Base-by-base conservation (phyloP, 1,140 invertebrate species). In the Drosophila varians region DNA sequence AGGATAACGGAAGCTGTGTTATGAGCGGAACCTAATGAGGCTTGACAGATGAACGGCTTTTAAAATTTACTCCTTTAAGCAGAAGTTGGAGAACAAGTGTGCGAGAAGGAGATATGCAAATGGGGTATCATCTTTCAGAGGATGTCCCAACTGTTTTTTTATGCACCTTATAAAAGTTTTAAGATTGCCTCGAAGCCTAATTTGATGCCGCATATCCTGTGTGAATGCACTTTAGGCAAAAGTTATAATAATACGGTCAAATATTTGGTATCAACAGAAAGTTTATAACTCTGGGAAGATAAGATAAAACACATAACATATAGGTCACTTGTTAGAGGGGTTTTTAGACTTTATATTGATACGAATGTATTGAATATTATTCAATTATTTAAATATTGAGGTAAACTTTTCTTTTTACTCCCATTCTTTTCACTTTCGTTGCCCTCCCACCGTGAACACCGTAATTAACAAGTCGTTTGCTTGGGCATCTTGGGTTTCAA, bases 1-100 rank as follows among this genome's bases (percentile, higher is more conserved):
- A 69, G 54, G 38, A 71, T 60, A 71, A 71, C 53, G 54, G 46
- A 71, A 58, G 53, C 66, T 21, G 11, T 69, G 23, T 51, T 38
- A 52, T 36, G 60, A 71, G 55, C 74, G 48, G 42, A 74, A 54
- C 45, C 58, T 73, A 73, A 73, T 64, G 70, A 73, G 26, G 26
- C 40, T 61, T 72, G 68, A 66, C 60, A 66, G 48, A 72, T 61
- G 65, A 71, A 62, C 40, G 46, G n/a, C 3, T 12, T 14, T 38
- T 9, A 2, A 19, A 38, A 9, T 11, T 9, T 31, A 31, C 1
- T 9, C 28, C n/a, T 31, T 31, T 26, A 26, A 7, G 6, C 11
- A 31, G n/a, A 18, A 12, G 18, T 23, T 25, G 25, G n/a, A 7
- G 40, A 31, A 11, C n/a, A n/a, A 26, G 25, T 26, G 18, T 12